Evolutionary conservation across 2,888 invertebrate species (phyloP), one percentile per base, ranked within the genome.

Genomic region (Drosophila kambysellisi): DNA sequence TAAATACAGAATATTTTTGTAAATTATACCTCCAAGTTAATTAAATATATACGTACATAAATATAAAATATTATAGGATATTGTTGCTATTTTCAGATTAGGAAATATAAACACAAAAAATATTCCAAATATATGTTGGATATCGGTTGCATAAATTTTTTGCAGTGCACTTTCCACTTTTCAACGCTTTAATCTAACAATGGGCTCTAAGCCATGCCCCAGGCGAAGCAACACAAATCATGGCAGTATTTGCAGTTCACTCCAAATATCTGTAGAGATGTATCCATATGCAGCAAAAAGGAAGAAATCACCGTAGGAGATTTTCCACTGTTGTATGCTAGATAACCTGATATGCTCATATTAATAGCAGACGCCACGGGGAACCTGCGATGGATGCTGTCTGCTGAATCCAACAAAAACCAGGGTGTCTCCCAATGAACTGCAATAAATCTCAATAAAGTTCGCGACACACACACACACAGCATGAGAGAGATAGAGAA

Each of bases 361-460:
- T 51, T 37, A 29, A 61, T 61, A 54, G 9, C 54, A 41, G 37
- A 57, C 73, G 39, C 62, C 41, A 32, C 37, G 37, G 50, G 63
- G 58, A 35, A 9, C 33, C 59, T 2, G 8, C 30, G 29, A 3
- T 52, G 56, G 12, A 48, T 52, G 46, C 46, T 17, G 35, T 39
- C 37, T 25, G 17, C 8, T 32, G n/a, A 35, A 57, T 46, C 46
- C 9, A 56, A 39, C 75, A 60, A 48, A 30, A 30, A 39, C 39
- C 50, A 41, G 29, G 56, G n/a, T 30, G 81, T 67, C 86, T 77
- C 77, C 58, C 89, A 79, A 69, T 83, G 79, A 69, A 74, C 70
- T 80, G 88, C 74, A 87, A 87, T 90, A 87, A 87, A 87, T 87
- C 82, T 90, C 88, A 89, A 87, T 87, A 87, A 90, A 89, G 72